These are phyloP conservation scores for Plagiodera versicolora DNA, from an alignment of 2,888 invertebrate species.

Conservation along the genomic window DNA sequence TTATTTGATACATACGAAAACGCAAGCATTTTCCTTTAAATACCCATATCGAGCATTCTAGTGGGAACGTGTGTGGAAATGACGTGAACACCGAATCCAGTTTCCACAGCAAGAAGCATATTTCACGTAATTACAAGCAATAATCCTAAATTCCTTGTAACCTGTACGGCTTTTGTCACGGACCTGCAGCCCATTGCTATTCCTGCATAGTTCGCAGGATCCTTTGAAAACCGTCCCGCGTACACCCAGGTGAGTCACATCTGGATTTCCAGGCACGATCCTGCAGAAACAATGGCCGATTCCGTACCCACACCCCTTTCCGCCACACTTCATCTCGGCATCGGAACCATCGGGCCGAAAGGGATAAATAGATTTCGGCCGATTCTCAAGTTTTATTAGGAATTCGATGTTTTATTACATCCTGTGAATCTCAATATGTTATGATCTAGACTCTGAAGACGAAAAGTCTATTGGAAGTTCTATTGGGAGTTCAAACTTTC, in stretches of 20 bases:
- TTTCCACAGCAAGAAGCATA: neutral
- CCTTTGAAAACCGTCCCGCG: constrained; percentile 15
- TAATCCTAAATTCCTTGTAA: constrained; percentile 6
- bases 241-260: constrained; percentile 3
- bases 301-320: neutral
- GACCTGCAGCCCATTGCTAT: constrained; percentile 5
- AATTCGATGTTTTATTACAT: constrained; percentile 21
- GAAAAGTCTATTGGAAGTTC: constrained; percentile 22
- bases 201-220: constrained; percentile 4
- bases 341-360: constrained; percentile 7
- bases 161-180: neutral
- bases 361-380: constrained; percentile 14
- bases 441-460: constrained; percentile 11
- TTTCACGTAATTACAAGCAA: neutral
- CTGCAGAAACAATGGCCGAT: constrained; percentile 12
- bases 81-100: neutral
- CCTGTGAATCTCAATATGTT: constrained; percentile 24
- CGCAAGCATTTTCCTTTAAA: too few relatives aligned
- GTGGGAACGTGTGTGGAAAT: too few relatives aligned
- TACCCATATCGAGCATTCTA: too few relatives aligned
- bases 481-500: constrained; percentile 16
- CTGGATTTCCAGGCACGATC: constrained; percentile 17
- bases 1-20: too few relatives aligned
- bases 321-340: neutral
- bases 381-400: constrained; percentile 14